Conservation (phyloP, 2,888 invertebrate genomes). For the Cantharis rustica region DNA sequence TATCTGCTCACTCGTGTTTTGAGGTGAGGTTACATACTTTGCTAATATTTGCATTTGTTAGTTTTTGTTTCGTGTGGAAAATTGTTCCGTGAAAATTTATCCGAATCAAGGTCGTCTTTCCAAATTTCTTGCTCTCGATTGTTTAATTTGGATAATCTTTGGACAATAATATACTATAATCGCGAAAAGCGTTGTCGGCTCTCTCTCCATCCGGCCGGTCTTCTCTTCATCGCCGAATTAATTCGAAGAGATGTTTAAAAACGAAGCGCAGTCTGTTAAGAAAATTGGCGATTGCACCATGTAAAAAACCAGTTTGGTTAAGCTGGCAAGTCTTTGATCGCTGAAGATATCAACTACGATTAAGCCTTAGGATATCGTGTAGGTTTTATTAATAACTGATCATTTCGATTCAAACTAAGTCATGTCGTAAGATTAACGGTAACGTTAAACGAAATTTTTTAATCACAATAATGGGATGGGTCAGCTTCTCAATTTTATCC, state of each 20-base stretch:
- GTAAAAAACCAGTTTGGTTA: conserved; percentile 12
- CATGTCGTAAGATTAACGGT: conserved; percentile 36
- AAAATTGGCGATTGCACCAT: background rate
- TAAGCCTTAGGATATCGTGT: conserved; percentile 22
- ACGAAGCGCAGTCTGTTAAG: background rate
- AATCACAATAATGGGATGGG: conserved; percentile 1
- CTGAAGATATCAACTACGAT: conserved; percentile 25
- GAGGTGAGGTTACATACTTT: conserved; percentile 12
- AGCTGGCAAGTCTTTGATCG: conserved; percentile 26
- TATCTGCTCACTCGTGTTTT: background rate
- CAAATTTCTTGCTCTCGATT: too few species aligned
- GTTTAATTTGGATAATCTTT: too few species aligned
- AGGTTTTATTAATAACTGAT: conserved; percentile 34
- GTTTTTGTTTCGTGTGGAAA: background rate
- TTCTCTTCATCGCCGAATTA: background rate
- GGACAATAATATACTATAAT: background rate
- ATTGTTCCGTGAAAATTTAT: background rate
- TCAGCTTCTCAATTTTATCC: background rate
- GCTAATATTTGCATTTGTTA: conserved; percentile 11
- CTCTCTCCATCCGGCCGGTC: background rate
- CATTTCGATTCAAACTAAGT: conserved; percentile 33
- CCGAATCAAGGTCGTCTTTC: background rate
- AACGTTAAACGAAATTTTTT: conserved; percentile 23
- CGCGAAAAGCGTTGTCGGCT: too few species aligned
- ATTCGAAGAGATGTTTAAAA: background rate